Base-by-base conservation (phyloP, 2,888 invertebrate species). In the Arenicola marina region DNA sequence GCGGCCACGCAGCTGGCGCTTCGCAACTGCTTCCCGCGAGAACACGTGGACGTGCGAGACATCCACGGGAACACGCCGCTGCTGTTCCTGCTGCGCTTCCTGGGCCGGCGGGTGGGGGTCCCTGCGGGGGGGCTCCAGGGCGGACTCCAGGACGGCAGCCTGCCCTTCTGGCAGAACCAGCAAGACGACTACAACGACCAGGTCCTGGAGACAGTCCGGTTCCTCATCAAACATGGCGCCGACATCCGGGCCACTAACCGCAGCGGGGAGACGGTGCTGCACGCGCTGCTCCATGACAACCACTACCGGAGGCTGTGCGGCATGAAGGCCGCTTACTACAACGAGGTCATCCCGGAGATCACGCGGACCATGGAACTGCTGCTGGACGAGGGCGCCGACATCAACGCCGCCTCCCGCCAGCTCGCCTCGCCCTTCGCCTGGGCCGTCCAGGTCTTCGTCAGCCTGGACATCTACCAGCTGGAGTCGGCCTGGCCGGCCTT, bases 301-400 rank as follows among this genome's bases (percentile, higher is more conserved):
- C 26, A 28, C 59, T 26, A 29, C 26, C 51, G 59, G 11, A 26
- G 57, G 29, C 34, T 44, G 43, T 32, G 43, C 32, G 54, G 53
- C 43, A 29, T 46, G 31, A 18, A 32, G 15, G 34, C 28, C 4
- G 51, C 33, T 4, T 56, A 56, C 34, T 55, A 56, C 46, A 21
- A 24, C 29, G 28, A 31, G 21, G 32, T 62, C n/a, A 33, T 59
- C 43, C 62, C 62, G 11, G 38, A 62, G 34, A 53, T 62, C 31
- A 62, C 29, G 45, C 28, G 59, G 11, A 29, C 54, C 33, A 15
- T 59, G 43, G 62, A 62, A 51, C 59, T 44, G 26, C 54, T 62
- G 21, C 26, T 62, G 34, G 15, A 28, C 4, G 11, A 26, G 24
- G 53, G 46, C 24, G 33, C 45, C n/a, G 44, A 58, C 24, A 43